Percentiles rank a stretch among this genome's conserved stretches.
These are phyloP conservation scores for Cancer borealis DNA, from an alignment of 2,888 invertebrate species.

Conservation along the genomic window DNA sequence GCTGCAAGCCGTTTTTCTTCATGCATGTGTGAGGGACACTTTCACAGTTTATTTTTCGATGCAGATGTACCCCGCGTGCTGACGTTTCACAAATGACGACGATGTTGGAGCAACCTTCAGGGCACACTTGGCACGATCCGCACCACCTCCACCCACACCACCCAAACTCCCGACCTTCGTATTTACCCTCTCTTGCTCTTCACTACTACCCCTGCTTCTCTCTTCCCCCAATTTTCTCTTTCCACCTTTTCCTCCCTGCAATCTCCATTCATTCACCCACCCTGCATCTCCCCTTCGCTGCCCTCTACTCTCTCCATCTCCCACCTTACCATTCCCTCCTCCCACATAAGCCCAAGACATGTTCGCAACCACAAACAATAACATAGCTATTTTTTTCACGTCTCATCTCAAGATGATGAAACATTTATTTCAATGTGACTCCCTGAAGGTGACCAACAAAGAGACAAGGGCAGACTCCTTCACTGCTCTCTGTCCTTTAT, in stretches of 20 bases:
- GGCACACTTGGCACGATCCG: neutral
- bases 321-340: neutral
- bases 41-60: neutral
- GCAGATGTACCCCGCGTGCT: neutral
- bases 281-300: neutral
- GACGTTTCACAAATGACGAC: neutral
- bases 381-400: neutral
- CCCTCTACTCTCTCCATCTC: neutral
- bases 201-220: neutral
- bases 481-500: neutral
- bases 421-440: neutral
- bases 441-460: neutral
- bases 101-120: neutral
- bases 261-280: neutral
- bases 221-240: neutral
- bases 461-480: neutral
- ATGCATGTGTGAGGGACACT: neutral
- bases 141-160: neutral
- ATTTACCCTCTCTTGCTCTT: slow-evolving; percentile 16
- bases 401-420: neutral
- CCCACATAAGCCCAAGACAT: neutral
- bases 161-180: slow-evolving; percentile 4
- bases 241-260: no score
- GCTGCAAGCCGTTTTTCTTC: neutral
- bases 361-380: neutral